A percentile compares a stretch with the other conserved stretches of the same genome.
Conservation (phyloP, 2,797 vertebrate genomes). For the Macropodus opercularis region DNA sequence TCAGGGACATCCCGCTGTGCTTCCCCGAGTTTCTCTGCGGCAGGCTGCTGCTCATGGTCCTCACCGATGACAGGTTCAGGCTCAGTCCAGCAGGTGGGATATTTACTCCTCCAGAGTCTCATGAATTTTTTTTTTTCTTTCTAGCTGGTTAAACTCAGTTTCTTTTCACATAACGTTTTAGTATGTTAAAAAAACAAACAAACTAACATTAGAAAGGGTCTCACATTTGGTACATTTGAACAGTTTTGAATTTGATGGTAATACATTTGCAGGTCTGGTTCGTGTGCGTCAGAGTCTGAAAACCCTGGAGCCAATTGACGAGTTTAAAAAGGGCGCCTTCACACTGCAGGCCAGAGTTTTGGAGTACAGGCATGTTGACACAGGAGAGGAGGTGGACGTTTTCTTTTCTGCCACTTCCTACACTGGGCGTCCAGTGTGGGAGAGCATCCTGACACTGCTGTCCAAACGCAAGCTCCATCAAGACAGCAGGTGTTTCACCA, state of each 20-base stretch:
- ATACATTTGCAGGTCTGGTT: slow-evolving; percentile 61
- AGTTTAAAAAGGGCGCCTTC: slow-evolving; percentile 78
- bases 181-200: too few relatives aligned
- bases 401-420: slow-evolving; percentile 57
- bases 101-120: too few relatives aligned
- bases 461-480: slow-evolving; percentile 45
- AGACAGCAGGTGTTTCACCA: neutral
- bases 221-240: too few relatives aligned
- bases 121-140: too few relatives aligned
- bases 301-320: slow-evolving; percentile 72
- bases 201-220: too few relatives aligned
- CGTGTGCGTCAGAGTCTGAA: slow-evolving; percentile 65
- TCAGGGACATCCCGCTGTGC: slow-evolving; percentile 76
- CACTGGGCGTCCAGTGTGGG: slow-evolving; percentile 62
- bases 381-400: slow-evolving; percentile 77
- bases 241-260: too few relatives aligned
- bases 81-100: slow-evolving; percentile 72
- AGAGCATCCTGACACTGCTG: slow-evolving; percentile 73
- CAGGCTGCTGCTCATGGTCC: slow-evolving; percentile 63
- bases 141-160: too few relatives aligned
- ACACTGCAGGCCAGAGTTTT: slow-evolving; percentile 63
- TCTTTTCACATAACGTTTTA: too few relatives aligned
- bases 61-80: slow-evolving; percentile 64
- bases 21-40: slow-evolving; percentile 69
- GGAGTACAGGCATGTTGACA: slow-evolving; percentile 53